These are phyloP conservation scores for Scrobipalpa costella DNA, from an alignment of 2,888 invertebrate genomes.

Conservation along the genomic window DNA sequence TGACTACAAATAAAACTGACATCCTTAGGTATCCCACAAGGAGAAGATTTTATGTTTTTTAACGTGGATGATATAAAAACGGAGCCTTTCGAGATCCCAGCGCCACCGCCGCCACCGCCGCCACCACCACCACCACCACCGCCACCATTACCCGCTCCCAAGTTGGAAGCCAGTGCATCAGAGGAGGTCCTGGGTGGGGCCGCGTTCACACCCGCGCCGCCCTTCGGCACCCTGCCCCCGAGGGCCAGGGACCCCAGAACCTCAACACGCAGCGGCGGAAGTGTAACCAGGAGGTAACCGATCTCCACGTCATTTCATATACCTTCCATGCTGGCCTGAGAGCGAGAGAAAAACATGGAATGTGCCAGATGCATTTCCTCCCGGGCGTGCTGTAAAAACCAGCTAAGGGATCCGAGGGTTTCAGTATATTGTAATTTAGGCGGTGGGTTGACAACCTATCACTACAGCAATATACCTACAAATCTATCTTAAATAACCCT, in stretches of 20 bases:
- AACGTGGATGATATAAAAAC: not conserved
- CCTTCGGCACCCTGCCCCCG: not conserved
- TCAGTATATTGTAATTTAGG: too few species aligned
- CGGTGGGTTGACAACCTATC: too few species aligned
- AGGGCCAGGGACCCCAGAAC: slow-evolving; percentile 37
- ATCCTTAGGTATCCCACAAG: not conserved
- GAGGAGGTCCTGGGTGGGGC: not conserved
- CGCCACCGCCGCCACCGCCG: not conserved
- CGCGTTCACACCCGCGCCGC: not conserved
- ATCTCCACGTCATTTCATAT: not conserved
- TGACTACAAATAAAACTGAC: not conserved
- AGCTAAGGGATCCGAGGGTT: too few species aligned
- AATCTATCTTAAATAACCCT: too few species aligned
- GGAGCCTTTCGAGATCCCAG: not conserved
- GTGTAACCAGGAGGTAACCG: slow-evolving; percentile 54
- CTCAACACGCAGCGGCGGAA: slow-evolving; percentile 45
- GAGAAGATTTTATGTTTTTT: not conserved
- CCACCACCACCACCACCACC: not conserved
- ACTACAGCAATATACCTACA: too few species aligned
- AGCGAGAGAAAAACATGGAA: too few species aligned
- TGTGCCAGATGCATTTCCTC: too few species aligned
- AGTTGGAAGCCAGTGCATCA: not conserved
- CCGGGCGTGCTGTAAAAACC: too few species aligned
- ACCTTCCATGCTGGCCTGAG: too few species aligned
- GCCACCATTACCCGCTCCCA: not conserved